A percentile compares a stretch with the other conserved stretches of the same genome.
Evolutionary conservation across 2,797 vertebrate genomes (phyloP).

Genomic region (Sebastes iracundus): DNA sequence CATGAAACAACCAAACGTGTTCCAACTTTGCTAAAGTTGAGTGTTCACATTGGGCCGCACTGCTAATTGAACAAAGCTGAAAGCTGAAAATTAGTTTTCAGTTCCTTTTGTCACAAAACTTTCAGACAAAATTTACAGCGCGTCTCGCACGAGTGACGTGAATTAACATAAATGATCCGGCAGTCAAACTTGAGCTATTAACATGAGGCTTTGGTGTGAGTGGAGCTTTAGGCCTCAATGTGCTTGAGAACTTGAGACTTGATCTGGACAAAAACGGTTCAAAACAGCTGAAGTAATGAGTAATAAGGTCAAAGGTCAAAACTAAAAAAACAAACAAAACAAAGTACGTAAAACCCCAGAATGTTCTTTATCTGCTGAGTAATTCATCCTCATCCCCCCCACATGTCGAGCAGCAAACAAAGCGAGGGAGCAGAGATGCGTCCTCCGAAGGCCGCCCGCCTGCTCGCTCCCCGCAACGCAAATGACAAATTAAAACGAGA

Average conservation of each 20-base stretch:
- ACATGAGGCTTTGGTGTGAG: background rate
- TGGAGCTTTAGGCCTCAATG: background rate
- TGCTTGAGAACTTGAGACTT: too few species aligned
- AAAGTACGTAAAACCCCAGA: background rate
- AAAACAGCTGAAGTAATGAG: too few species aligned
- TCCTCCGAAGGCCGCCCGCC: background rate
- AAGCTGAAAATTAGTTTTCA: too few species aligned
- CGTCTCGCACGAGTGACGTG: too few species aligned
- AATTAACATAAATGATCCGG: background rate
- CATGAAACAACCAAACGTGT: too few species aligned
- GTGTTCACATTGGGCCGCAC: too few species aligned
- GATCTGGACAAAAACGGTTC: too few species aligned
- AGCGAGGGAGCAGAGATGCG: background rate
- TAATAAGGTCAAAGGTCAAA: background rate
- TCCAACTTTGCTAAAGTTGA: too few species aligned
- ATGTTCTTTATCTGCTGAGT: background rate
- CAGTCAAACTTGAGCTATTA: background rate
- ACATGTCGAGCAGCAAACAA: background rate
- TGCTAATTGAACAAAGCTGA: too few species aligned
- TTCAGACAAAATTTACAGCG: background rate
- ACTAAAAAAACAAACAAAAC: background rate
- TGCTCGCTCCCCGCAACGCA: background rate
- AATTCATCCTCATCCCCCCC: background rate
- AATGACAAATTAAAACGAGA: conserved; percentile 37
- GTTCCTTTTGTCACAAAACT: too few species aligned